phyloP scores from a whole-genome alignment of 2,888 invertebrate species.

The Drosophila subsilvestris region DNA sequence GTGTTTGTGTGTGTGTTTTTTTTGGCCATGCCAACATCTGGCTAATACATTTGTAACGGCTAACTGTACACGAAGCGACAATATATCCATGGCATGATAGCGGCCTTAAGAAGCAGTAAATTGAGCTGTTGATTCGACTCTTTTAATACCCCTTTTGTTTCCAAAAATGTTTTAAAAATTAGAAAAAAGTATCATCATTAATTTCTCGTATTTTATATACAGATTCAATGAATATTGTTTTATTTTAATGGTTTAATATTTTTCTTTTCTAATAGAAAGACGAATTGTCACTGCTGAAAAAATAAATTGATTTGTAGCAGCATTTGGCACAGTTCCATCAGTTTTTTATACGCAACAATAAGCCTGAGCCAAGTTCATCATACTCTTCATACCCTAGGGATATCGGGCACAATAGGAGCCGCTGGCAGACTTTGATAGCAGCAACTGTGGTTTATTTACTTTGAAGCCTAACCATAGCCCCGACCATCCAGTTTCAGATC shows the following conservation, averaged over 20 bases:
- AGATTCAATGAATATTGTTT: no score
- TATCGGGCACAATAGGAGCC: conserved; percentile 36
- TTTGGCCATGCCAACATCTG: conserved; percentile 59
- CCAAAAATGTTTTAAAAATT: not conserved
- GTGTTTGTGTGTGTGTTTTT: conserved; percentile 24
- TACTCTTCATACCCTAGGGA: conserved; percentile 27
- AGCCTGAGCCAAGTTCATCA: conserved; percentile 22
- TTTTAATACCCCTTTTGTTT: conserved; percentile 11
- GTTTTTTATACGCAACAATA: no score
- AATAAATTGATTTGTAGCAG: no score
- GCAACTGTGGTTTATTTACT: conserved; percentile 44
- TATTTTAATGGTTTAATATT: no score
- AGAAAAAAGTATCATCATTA: no score
- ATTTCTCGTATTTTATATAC: no score
- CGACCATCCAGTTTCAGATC: no score
- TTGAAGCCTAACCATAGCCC: not conserved
- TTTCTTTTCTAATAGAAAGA: no score
- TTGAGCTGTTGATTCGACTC: not conserved
- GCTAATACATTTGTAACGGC: conserved; percentile 77
- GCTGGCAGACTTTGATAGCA: conserved; percentile 30
- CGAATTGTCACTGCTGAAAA: no score
- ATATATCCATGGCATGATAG: conserved; percentile 74
- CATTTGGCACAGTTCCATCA: no score
- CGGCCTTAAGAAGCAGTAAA: conserved; percentile 4
- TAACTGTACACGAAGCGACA: conserved; percentile 78